Evolutionary conservation across 2,888 invertebrate species (phyloP).

Genomic region (Rutpela maculata): DNA sequence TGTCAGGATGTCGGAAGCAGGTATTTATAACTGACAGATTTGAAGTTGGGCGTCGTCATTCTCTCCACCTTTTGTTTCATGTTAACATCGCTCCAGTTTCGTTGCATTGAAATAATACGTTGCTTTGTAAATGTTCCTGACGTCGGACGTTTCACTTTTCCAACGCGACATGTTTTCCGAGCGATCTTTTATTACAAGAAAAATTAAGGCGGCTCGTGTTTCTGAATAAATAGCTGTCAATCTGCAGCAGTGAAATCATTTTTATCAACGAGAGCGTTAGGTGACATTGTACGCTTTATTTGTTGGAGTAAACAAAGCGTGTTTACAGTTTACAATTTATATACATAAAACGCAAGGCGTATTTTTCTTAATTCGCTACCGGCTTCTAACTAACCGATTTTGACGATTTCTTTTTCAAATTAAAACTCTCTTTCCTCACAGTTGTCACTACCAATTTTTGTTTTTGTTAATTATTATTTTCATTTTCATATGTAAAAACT

Average conservation of each 20-base stretch:
- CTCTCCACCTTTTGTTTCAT: neutral
- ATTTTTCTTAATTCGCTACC: no score
- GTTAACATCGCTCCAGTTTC: conserved; percentile 6
- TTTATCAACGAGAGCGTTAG: neutral
- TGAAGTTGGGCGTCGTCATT: conserved; percentile 13
- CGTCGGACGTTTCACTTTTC: conserved; percentile 11
- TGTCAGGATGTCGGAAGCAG: conserved; percentile 26
- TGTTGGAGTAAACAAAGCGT: no score
- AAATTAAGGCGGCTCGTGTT: neutral
- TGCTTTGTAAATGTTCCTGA: conserved; percentile 13
- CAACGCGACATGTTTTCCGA: conserved; percentile 10
- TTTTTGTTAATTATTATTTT: no score
- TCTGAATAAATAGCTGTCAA: neutral
- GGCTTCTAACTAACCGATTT: no score
- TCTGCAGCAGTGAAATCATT: neutral
- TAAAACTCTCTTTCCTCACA: no score
- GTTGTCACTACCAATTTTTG: no score
- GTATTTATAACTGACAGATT: conserved; percentile 16
- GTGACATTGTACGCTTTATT: no score
- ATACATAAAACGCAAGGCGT: no score
- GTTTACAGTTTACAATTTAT: no score
- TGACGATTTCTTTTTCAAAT: no score
- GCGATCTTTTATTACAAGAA: conserved; percentile 5
- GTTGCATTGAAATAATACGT: conserved; percentile 13
- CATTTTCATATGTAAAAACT: no score